Conservation (phyloP, 2,797 vertebrate species). For the Helostoma temminkii region DNA sequence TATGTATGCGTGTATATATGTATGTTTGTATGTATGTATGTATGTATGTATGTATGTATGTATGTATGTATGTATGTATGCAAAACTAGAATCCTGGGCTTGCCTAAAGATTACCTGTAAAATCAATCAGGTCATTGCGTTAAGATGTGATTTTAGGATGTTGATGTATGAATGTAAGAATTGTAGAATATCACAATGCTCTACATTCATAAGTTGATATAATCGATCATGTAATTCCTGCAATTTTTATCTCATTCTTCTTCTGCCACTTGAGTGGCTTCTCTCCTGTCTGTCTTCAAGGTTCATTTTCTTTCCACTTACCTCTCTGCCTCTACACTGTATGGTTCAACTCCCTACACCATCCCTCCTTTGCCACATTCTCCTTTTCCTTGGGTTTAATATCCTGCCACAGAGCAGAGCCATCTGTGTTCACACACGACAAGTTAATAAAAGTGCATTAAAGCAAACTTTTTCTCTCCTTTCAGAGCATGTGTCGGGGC, state of each 20-base stretch:
- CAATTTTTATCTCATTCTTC: slow-evolving; percentile 14
- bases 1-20: too few relatives aligned
- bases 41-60: slow-evolving; percentile 5
- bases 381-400: slow-evolving; percentile 27
- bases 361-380: slow-evolving; percentile 3
- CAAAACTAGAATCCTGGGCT: slow-evolving; percentile 42
- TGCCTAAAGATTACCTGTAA: slow-evolving; percentile 52
- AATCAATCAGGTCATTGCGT: slow-evolving; percentile 46
- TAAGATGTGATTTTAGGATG: slow-evolving; percentile 41
- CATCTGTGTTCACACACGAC: slow-evolving; percentile 35
- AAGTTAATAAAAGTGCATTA: slow-evolving; percentile 45
- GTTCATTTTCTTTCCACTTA: slow-evolving; percentile 9
- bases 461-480: slow-evolving; percentile 25
- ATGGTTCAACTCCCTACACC: background rate
- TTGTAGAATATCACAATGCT: slow-evolving; percentile 12
- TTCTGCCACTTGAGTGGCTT: slow-evolving; percentile 14
- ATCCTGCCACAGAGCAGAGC: slow-evolving; percentile 3
- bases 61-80: background rate
- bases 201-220: slow-evolving; percentile 29
- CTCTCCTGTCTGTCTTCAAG: background rate
- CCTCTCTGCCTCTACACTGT: background rate
- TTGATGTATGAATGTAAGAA: slow-evolving; percentile 25
- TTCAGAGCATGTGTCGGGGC: slow-evolving; percentile 92
- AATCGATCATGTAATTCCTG: slow-evolving; percentile 18
- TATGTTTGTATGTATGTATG: slow-evolving; percentile 1